Evolutionary conservation across 2,888 invertebrate genomes (phyloP).

Genomic region (Chrysotoxum bicinctum): DNA sequence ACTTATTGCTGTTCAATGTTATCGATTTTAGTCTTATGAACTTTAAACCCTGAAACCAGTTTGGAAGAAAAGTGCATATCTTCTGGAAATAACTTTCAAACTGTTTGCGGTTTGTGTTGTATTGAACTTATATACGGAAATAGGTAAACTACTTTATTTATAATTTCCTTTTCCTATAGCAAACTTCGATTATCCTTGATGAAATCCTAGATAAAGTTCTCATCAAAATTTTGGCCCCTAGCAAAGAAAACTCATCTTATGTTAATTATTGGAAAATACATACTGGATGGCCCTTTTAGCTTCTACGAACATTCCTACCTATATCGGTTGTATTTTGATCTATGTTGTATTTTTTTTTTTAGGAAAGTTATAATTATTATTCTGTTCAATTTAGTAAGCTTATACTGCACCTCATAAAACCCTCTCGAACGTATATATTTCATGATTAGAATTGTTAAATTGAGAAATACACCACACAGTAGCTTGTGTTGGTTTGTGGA

Average conservation of each 20-base stretch:
- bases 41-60: too few relatives aligned
- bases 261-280: background rate
- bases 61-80: too few relatives aligned
- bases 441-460: constrained; percentile 14
- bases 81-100: too few relatives aligned
- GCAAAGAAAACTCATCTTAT: background rate
- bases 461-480: background rate
- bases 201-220: background rate
- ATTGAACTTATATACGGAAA: too few relatives aligned
- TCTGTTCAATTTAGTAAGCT: background rate
- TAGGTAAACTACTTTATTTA: too few relatives aligned
- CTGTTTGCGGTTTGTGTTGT: too few relatives aligned
- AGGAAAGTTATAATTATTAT: background rate
- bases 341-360: background rate
- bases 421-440: background rate
- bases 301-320: background rate
- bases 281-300: too few relatives aligned
- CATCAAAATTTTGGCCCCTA: background rate
- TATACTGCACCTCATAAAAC: background rate
- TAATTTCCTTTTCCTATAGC: too few relatives aligned
- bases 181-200: background rate
- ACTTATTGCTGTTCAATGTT: too few relatives aligned
- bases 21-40: too few relatives aligned
- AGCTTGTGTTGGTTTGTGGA: constrained; percentile 2
- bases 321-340: background rate